A percentile compares a stretch with the other conserved stretches of the same genome.
phyloP scores from a whole-genome alignment of 1,140 invertebrate species.

The Ceratoteleas bidentatus region DNA sequence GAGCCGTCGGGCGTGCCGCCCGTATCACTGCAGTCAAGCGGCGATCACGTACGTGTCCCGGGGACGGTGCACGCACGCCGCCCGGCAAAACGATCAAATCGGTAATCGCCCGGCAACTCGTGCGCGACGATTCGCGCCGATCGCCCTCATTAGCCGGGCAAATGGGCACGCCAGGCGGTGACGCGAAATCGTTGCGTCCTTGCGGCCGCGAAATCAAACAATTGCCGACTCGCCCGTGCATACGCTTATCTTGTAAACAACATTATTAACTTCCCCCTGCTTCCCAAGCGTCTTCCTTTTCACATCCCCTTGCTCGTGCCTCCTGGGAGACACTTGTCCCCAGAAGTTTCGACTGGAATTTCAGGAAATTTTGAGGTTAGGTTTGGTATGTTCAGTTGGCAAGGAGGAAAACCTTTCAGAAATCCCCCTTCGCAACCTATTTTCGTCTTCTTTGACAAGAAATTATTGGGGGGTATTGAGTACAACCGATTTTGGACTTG shows the following conservation, averaged over 20 bases:
- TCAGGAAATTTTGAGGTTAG: no score
- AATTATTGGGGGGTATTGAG: no score
- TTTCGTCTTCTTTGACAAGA: no score
- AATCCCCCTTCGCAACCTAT: no score
- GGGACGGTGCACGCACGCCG: constrained; percentile 24
- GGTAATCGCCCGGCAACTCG: constrained; percentile 70
- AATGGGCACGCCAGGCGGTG: constrained; percentile 41
- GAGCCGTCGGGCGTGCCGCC: not conserved
- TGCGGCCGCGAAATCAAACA: constrained; percentile 11
- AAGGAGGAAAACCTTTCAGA: no score
- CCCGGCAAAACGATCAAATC: constrained; percentile 67
- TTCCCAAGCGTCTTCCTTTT: no score
- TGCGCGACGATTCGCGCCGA: constrained; percentile 67
- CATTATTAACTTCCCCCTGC: not conserved
- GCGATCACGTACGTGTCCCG: constrained; percentile 72
- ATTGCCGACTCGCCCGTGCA: constrained; percentile 5
- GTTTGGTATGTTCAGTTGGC: no score
- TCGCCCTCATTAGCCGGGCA: constrained; percentile 43
- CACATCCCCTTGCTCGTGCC: no score
- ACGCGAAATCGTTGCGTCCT: constrained; percentile 50
- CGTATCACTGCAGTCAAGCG: constrained; percentile 64
- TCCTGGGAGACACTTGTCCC: no score
- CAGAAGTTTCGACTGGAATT: no score
- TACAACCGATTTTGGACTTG: no score
- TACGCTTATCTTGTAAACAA: not conserved